Evolutionary conservation across 2,113 vertebrate genomes (phyloP).

Genomic region (Heterotis niloticus): DNA sequence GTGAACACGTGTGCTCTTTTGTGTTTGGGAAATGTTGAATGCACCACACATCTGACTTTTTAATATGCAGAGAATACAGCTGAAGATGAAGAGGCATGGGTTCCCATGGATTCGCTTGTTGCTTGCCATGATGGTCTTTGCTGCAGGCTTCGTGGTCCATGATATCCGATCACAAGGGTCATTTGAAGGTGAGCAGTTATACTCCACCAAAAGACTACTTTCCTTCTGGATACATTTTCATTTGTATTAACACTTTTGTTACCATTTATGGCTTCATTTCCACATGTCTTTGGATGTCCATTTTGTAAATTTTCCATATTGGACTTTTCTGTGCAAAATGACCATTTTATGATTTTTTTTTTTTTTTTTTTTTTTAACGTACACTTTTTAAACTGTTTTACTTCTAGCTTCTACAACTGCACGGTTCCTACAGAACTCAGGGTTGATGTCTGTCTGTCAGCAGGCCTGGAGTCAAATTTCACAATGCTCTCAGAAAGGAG

Average conservation of each 20-base stretch:
- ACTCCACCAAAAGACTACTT: too few species aligned
- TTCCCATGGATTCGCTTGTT: conserved; percentile 78
- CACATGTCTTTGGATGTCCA: too few species aligned
- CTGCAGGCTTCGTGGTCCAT: conserved; percentile 69
- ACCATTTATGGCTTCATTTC: too few species aligned
- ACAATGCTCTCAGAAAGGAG: conserved; percentile 62
- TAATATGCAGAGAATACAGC: conserved; percentile 62
- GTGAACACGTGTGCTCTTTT: too few species aligned
- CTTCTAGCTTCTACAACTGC: conserved; percentile 53
- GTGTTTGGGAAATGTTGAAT: not conserved
- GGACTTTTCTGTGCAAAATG: too few species aligned
- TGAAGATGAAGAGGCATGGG: conserved; percentile 67
- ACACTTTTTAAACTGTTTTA: not conserved
- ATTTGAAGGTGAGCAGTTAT: conserved; percentile 65
- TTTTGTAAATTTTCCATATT: too few species aligned
- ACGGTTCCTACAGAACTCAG: conserved; percentile 63
- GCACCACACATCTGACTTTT: not conserved
- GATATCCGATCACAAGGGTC: conserved; percentile 75
- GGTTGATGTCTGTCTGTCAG: conserved; percentile 66
- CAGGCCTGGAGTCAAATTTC: conserved; percentile 72
- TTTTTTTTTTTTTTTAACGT: too few species aligned
- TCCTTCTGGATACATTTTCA: too few species aligned
- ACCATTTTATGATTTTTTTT: not conserved
- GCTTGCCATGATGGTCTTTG: conserved; percentile 68
- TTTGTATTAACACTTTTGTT: too few species aligned